phyloP scores from a whole-genome alignment of 2,113 vertebrate genomes.

The Apteryx owenii region DNA sequence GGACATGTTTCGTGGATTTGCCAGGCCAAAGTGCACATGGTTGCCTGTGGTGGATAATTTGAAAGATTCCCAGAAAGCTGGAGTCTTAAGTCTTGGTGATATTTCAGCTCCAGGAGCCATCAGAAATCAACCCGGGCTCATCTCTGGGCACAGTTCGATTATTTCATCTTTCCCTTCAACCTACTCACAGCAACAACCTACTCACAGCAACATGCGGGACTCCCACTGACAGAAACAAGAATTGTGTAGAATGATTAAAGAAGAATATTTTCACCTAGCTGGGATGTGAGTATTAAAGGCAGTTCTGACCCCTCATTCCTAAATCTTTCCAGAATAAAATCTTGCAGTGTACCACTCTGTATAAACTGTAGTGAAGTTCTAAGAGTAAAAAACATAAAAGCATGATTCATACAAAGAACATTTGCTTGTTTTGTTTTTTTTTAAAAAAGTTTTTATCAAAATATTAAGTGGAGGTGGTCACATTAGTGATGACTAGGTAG shows the following conservation, averaged over 20 bases:
- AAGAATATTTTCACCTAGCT: not conserved
- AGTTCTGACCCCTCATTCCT: not conserved
- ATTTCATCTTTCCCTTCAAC: not conserved
- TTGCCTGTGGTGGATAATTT: not conserved
- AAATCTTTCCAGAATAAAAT: not conserved
- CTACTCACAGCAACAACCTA: not conserved
- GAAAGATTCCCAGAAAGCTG: not conserved
- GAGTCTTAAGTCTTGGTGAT: not conserved
- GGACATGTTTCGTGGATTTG: fast-evolving
- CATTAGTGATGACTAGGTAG: not conserved
- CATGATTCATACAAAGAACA: not conserved
- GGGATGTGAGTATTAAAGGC: not conserved
- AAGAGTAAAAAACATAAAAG: not conserved
- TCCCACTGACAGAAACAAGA: not conserved
- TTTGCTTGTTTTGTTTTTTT: not conserved
- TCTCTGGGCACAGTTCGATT: not conserved
- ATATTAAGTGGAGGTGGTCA: not conserved
- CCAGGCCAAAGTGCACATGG: not conserved
- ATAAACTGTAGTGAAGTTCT: not conserved
- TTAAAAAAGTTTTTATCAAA: not conserved
- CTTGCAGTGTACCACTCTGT: fast-evolving
- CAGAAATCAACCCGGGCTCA: not conserved
- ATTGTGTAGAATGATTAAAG: not conserved
- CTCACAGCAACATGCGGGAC: not conserved
- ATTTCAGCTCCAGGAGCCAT: not conserved